Evolutionary conservation across 2,113 vertebrate species (phyloP).

Genomic region (Dipodomys ordii): DNA sequence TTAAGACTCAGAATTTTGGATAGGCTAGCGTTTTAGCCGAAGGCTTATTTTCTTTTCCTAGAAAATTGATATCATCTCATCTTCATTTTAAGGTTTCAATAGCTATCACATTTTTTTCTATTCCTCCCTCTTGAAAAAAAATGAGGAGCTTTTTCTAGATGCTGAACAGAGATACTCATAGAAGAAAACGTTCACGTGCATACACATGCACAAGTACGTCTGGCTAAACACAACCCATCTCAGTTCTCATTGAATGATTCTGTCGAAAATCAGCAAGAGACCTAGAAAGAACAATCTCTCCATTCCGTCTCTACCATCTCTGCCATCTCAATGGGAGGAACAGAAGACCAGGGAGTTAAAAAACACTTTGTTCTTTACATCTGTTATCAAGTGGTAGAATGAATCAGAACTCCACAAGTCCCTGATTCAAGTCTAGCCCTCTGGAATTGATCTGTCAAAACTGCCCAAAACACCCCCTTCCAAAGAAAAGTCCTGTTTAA

Average conservation of each 20-base stretch:
- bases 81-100: constrained; percentile 65
- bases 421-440: not conserved
- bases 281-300: not conserved
- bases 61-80: constrained; percentile 57
- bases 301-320: no score
- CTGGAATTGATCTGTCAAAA: not conserved
- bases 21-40: constrained; percentile 39
- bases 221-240: not conserved
- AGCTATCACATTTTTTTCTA: not conserved
- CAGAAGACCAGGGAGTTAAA: not conserved
- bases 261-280: not conserved
- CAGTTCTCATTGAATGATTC: not conserved
- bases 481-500: not conserved
- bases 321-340: not conserved
- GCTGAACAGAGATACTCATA: not conserved
- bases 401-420: fast-evolving
- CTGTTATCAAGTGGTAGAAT: not conserved
- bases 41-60: constrained; percentile 9
- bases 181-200: not conserved
- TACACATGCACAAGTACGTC: not conserved
- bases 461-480: not conserved
- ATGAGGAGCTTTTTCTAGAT: not conserved
- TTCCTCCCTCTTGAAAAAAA: not conserved
- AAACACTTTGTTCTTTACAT: not conserved
- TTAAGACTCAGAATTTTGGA: constrained; percentile 74